phyloP scores from a whole-genome alignment of 2,888 invertebrate species.

The Spialia ferax region DNA sequence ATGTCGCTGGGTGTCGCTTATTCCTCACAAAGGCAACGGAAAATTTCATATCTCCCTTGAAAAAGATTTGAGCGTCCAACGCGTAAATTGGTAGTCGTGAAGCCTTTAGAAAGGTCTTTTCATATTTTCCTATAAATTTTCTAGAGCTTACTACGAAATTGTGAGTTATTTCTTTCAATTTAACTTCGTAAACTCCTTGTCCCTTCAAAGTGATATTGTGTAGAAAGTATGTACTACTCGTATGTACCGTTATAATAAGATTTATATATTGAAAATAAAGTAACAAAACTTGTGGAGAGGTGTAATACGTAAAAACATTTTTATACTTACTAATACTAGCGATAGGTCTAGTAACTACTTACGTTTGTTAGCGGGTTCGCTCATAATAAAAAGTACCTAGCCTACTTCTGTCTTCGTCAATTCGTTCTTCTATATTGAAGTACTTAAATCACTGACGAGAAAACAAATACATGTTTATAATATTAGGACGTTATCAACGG shows the following conservation, averaged over 20 bases:
- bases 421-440: too few relatives aligned
- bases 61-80: constrained; percentile 21
- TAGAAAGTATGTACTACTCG: neutral
- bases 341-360: too few relatives aligned
- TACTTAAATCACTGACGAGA: too few relatives aligned
- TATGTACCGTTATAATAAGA: neutral
- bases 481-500: too few relatives aligned
- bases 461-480: too few relatives aligned
- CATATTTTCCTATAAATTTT: constrained; percentile 3
- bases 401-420: too few relatives aligned
- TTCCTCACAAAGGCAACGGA: constrained; percentile 36
- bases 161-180: neutral
- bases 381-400: too few relatives aligned
- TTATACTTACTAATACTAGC: too few relatives aligned
- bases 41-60: constrained; percentile 40
- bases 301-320: too few relatives aligned
- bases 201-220: neutral
- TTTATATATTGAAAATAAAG: neutral
- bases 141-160: neutral
- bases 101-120: neutral
- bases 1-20: constrained; percentile 40
- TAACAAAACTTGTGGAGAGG: neutral
- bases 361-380: too few relatives aligned
- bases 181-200: neutral
- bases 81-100: constrained; percentile 14